Conservation (phyloP, 2,888 invertebrate species). For the Drosophila maculinotata region DNA sequence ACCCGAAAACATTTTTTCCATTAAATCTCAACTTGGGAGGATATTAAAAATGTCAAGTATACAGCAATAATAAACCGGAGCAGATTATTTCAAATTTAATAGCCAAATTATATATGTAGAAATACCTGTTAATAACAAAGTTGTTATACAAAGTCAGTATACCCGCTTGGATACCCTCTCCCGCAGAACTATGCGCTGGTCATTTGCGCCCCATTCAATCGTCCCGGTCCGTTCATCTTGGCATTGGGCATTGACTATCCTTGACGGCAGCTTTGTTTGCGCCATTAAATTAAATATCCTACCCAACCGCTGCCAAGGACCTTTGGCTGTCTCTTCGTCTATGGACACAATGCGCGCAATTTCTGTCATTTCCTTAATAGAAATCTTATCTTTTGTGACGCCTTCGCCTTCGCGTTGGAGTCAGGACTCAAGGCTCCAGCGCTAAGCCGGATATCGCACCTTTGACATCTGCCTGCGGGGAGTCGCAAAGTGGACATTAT, state of each 20-base stretch:
- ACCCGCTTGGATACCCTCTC: not conserved
- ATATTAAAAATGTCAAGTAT: no score
- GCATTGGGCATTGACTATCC: slow-evolving; percentile 21
- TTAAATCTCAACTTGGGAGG: no score
- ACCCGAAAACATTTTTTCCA: no score
- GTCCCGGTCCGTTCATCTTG: slow-evolving; percentile 19
- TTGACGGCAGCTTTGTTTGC: slow-evolving; percentile 67
- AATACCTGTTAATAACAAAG: no score
- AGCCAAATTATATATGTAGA: no score
- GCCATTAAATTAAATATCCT: slow-evolving; percentile 81
- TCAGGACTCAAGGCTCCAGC: slow-evolving; percentile 17
- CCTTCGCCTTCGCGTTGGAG: slow-evolving; percentile 33
- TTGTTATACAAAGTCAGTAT: not conserved
- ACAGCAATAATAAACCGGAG: no score
- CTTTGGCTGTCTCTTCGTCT: slow-evolving; percentile 39
- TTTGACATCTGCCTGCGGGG: slow-evolving; percentile 72
- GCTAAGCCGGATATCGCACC: slow-evolving; percentile 78
- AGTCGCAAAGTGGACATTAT: slow-evolving; percentile 51
- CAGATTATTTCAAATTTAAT: no score
- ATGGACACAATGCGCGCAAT: slow-evolving; percentile 80
- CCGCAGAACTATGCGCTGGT: slow-evolving; percentile 52
- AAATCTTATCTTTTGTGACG: slow-evolving; percentile 83
- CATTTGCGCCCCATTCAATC: slow-evolving; percentile 61
- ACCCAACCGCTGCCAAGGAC: slow-evolving; percentile 31
- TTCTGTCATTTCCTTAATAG: slow-evolving; percentile 85